These are phyloP conservation scores for Platygyra sinensis DNA, from an alignment of 64 coral and sea anemone genomes.

Conservation along the genomic window DNA sequence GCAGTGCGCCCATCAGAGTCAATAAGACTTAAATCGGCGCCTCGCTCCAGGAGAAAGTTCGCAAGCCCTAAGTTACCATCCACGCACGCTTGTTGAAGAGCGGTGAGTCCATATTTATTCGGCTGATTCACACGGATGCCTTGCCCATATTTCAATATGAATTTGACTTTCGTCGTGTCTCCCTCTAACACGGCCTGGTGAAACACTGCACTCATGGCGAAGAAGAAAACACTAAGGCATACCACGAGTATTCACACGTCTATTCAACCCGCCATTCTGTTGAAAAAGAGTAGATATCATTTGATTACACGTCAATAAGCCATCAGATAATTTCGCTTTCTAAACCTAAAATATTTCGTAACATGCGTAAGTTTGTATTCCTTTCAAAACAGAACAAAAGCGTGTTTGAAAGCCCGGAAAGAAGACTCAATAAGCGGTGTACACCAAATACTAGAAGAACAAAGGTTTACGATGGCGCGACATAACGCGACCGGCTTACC, in stretches of 20 bases:
- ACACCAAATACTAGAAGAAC: background rate
- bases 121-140: slow-evolving; percentile 63
- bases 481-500: background rate
- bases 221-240: background rate
- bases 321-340: background rate
- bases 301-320: background rate
- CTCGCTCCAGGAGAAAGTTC: slow-evolving; percentile 70
- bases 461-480: background rate
- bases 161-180: slow-evolving; percentile 65
- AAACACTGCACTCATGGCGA: slow-evolving; percentile 54
- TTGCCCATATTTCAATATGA: slow-evolving; percentile 64
- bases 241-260: background rate
- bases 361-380: background rate
- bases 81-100: slow-evolving; percentile 54
- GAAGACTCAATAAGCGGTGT: background rate
- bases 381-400: slow-evolving; percentile 11
- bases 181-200: slow-evolving; percentile 67
- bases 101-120: slow-evolving; percentile 58
- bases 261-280: background rate
- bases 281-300: background rate
- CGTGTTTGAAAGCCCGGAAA: background rate
- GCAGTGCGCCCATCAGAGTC: slow-evolving; percentile 46
- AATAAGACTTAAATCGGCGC: slow-evolving; percentile 57
- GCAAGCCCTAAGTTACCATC: slow-evolving; percentile 56
- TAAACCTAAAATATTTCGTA: slow-evolving; percentile 5